Evolutionary conservation across 2,888 invertebrate species (phyloP), one percentile per base, ranked within the genome.

Genomic region (Acronicta leporina): DNA sequence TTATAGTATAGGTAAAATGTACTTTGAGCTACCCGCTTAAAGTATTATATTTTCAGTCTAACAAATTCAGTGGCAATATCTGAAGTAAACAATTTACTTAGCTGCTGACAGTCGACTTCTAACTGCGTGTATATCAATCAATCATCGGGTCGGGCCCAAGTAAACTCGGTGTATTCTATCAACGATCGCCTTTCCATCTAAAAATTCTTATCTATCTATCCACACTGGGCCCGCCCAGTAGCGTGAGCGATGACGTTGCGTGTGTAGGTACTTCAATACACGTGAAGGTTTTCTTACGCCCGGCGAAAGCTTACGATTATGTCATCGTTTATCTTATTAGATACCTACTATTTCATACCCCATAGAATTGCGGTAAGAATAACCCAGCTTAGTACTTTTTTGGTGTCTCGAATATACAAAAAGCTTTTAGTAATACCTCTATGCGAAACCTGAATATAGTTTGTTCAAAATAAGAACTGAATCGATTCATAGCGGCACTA

Each of bases 171-270:
- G 87, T 88, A 91, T 92, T 92, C 89, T 89, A 90, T 91, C 87
- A 87, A 85, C 87, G 86, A 86, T 77, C 79, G 80, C 75, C 87
- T 87, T 87, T 89, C 89, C 89, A 85, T 88, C 89, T 89, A 90
- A 89, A 90, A 91, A 92, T 91, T 89, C 89, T 91, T 91, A 91
- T 91, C 90, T 91, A 91, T 91, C 90, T 88, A 79, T 79, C 85
- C 85, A 81, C 84, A 83, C 83, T 82, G 84, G 82, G 81, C 83
- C 83, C 81, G 79, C 81, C 83, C 83, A 75, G 77, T 85, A 84
- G 83, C 85, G 84, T 92, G 90, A 90, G 86, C 86, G 88, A 91
- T 91, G 90, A 91, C 87, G 85, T 82, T 82, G 89, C 89, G 85
- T 86, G 85, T 85, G 79, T n/a, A n/a, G n/a, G n/a, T 86, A 81